These are phyloP conservation scores for Circaetus gallicus DNA, from an alignment of 2,113 vertebrate genomes.

Conservation along the genomic window DNA sequence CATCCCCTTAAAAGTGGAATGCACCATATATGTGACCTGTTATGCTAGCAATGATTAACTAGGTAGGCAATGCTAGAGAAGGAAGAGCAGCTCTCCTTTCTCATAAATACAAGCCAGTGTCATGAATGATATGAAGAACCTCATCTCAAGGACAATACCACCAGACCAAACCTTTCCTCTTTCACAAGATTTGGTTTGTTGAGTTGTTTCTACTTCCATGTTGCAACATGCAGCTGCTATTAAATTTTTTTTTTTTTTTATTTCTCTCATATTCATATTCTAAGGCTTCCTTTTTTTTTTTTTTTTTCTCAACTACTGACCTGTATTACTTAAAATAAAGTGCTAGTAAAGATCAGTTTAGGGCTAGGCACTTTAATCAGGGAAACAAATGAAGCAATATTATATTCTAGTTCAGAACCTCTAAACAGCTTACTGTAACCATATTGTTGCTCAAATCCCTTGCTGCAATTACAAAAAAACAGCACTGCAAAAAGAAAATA, in stretches of 20 bases:
- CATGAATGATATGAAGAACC: background rate
- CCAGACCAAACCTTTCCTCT: background rate
- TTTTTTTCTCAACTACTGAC: background rate
- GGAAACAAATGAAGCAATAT: background rate
- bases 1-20: background rate
- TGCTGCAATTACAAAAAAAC: background rate
- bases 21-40: rapidly evolving
- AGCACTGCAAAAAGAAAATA: background rate
- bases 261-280: background rate
- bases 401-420: background rate
- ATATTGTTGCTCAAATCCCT: background rate
- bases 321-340: background rate
- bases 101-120: background rate
- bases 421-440: background rate
- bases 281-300: background rate
- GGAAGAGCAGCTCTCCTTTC: background rate
- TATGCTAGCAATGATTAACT: background rate
- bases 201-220: background rate
- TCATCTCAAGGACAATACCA: background rate
- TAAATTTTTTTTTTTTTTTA: background rate
- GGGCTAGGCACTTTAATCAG: background rate
- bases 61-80: background rate
- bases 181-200: background rate
- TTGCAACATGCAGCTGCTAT: background rate
- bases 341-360: background rate